These are phyloP conservation scores for Penaeus indicus DNA, from an alignment of 1,140 invertebrate genomes.

Conservation along the genomic window DNA sequence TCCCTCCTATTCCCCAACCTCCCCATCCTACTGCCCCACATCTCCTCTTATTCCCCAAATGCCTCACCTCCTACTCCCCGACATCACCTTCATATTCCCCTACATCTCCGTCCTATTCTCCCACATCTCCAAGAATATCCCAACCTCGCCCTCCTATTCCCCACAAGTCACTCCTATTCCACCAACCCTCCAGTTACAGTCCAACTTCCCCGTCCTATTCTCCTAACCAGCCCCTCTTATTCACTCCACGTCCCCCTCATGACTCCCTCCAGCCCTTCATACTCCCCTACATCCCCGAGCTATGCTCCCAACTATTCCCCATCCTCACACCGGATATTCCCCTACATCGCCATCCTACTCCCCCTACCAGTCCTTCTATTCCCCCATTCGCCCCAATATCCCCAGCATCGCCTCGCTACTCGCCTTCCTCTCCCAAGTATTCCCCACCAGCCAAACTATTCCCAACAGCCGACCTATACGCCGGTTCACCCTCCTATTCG, in stretches of 20 bases:
- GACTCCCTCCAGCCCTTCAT: slow-evolving; percentile 65
- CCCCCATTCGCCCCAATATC: slow-evolving; percentile 71
- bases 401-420: slow-evolving; percentile 75
- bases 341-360: slow-evolving; percentile 74
- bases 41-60: slow-evolving; percentile 81
- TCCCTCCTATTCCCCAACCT: slow-evolving; percentile 76
- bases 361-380: slow-evolving; percentile 68
- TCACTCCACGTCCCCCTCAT: slow-evolving; percentile 77
- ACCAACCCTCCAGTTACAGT: slow-evolving; percentile 81
- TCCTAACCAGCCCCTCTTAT: slow-evolving; percentile 81
- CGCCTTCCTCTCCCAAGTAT: slow-evolving; percentile 70
- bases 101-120: slow-evolving; percentile 73
- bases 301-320: slow-evolving; percentile 75
- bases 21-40: slow-evolving; percentile 83
- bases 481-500: slow-evolving; percentile 73
- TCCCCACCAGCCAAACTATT: slow-evolving; percentile 71
- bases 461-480: slow-evolving; percentile 73
- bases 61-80: slow-evolving; percentile 79
- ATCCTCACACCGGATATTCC: slow-evolving; percentile 73
- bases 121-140: slow-evolving; percentile 83
- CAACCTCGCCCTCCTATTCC: slow-evolving; percentile 74
- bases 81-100: slow-evolving; percentile 82
- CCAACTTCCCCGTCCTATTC: slow-evolving; percentile 83
- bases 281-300: no score
- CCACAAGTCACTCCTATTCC: slow-evolving; percentile 73